Conservation (phyloP, 2,113 vertebrate species). For the Chamaetylas fuelleborni region DNA sequence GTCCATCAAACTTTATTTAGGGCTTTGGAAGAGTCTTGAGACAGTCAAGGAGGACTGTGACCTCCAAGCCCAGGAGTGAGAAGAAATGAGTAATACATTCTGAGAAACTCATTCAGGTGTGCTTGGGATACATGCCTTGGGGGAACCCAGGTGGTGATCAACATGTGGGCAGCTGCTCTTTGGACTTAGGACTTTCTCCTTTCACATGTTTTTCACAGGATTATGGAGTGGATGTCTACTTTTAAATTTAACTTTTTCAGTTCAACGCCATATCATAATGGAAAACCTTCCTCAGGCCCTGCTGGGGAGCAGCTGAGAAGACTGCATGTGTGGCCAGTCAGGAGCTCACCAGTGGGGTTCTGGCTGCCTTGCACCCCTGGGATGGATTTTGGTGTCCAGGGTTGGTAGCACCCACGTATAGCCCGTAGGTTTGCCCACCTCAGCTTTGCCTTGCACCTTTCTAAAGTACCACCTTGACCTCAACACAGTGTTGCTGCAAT, state of each 20-base stretch:
- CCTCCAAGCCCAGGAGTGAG: not conserved
- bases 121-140: not conserved
- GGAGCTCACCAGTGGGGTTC: not conserved
- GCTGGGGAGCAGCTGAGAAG: not conserved
- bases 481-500: rapidly evolving
- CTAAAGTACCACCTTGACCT: not conserved
- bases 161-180: not conserved
- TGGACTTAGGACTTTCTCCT: not conserved
- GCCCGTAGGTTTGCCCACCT: not conserved
- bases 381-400: not conserved
- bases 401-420: not conserved
- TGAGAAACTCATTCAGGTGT: not conserved
- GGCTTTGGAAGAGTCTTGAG: not conserved
- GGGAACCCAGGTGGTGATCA: not conserved
- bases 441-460: not conserved
- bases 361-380: not conserved
- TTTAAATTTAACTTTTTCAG: not conserved
- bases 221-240: not conserved
- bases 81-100: not conserved
- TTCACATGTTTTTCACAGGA: not conserved
- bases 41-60: not conserved
- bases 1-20: not conserved
- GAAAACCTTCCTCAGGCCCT: not conserved
- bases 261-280: not conserved
- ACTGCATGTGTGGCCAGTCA: rapidly evolving